Evolutionary conservation across 1,140 invertebrate genomes (phyloP), one percentile per base, ranked within the genome.

Genomic region (Contarinia nasturtii): DNA sequence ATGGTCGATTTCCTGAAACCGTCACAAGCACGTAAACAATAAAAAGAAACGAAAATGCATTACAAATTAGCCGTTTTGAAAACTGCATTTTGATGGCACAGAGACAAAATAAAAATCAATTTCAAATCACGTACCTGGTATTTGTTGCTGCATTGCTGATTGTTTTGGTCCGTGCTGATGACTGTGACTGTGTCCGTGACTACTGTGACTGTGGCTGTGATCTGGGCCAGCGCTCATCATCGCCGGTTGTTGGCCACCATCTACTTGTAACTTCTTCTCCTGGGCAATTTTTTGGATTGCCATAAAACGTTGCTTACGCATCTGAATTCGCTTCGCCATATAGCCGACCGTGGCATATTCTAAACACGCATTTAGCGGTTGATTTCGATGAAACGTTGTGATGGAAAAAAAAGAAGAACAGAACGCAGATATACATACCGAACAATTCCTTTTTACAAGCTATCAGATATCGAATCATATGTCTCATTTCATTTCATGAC

Each of bases 261-360:
- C 72, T 54, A 76, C 75, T 49, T 79, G 73, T 66, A 88, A 87
- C 66, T 88, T 87, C 69, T 88, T 88, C 65, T 90, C 82, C 54
- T 87, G 83, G 50, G 83, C 82, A 65, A 91, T 81, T 68, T 91
- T 91, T 63, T 89, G 84, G 51, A 86, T 79, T 46, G 81, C 79
- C 59, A 82, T 71, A 63, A 86, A 86, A 53, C 86, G 74, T 68
- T 87, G 88, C 69, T 90, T 91, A 56, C 87, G 72, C 87, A 92
- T 92, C 66, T 90, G 85, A 65, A 93, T 91, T 64, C 88, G 73
- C 71, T 92, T 93, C 50, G 87, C 87, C 81, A 92, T 88, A 67
- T 93, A 92, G 53, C 89, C 89, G 50, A 93, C 89, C 45, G 86
- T 88, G 48, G 88, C 89, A 64, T 92, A 92, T 71, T 92, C 89